A percentile compares a stretch with the other conserved stretches of the same genome.
Evolutionary conservation across 1,140 invertebrate genomes (phyloP).

Genomic region (Luehdorfia chinensis): DNA sequence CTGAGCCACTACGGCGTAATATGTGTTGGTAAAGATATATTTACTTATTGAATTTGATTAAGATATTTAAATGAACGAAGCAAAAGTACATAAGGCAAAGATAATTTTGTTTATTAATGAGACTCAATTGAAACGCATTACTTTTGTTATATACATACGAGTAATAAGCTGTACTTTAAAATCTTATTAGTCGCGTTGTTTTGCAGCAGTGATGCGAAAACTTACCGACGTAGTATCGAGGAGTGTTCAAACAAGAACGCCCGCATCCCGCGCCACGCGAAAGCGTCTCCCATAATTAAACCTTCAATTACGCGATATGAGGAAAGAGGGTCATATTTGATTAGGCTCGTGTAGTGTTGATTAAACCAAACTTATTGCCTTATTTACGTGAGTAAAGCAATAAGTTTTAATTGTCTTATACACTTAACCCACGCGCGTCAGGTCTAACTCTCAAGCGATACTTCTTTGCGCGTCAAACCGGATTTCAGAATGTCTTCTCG

Average conservation of each 20-base stretch:
- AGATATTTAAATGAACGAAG: no score
- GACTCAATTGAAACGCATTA: no score
- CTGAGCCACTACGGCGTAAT: no score
- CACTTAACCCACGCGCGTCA: slow-evolving; percentile 38
- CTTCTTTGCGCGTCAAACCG: slow-evolving; percentile 34
- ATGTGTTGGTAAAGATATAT: no score
- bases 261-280: slow-evolving; percentile 32
- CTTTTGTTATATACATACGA: no score
- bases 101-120: no score
- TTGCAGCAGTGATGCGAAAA: not conserved
- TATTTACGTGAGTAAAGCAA: slow-evolving; percentile 66
- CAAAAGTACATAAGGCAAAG: no score
- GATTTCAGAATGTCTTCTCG: slow-evolving; percentile 36
- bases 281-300: slow-evolving; percentile 69
- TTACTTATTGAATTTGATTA: no score
- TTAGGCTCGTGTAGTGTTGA: slow-evolving; percentile 72
- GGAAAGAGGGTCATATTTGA: slow-evolving; percentile 73
- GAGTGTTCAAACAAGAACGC: slow-evolving; percentile 57
- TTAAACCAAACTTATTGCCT: slow-evolving; percentile 72
- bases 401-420: no score
- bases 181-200: no score
- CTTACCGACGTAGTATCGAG: slow-evolving; percentile 44
- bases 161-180: no score
- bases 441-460: slow-evolving; percentile 26
- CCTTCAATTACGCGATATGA: slow-evolving; percentile 73